Base-by-base conservation (phyloP, 2,113 vertebrate species). In the Micronycteris hirsuta region DNA sequence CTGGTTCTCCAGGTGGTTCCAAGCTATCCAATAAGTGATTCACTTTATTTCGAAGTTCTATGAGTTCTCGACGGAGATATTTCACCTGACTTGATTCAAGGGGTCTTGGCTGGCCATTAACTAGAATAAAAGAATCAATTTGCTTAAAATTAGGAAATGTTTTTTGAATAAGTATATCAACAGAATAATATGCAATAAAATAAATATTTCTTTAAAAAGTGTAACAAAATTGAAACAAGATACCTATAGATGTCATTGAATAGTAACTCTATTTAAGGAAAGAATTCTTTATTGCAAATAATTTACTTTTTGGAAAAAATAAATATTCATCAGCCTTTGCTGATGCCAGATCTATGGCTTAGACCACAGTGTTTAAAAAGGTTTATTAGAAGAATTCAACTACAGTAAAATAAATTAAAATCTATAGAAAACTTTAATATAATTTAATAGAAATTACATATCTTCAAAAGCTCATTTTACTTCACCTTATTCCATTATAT, bases 1-100 rank as follows among this genome's bases (percentile, higher is more conserved):
- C 99, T n/a, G 99, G 99, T 82, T 99, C 99, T 95, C 98, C 98
- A 67, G 99, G 99, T 22, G 99, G 99, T 84, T 99, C 99, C 98
- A 99, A 98, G 97, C 99, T 99, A 97, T 99, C 99, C 98, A 99
- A 98, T 85, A 99, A 98, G 86, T 98, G 99, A 98, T 99, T 99
- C 91, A 99, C 99, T 99, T 99, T 99, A 98, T 99, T 99, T 97
- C 99, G 98, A 98, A 99, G 99, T 98, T 99, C 99, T 98, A 99
- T 99, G 96, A 99, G 98, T 98, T 99, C 99, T 97, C 99, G 99
- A 92, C 99, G 99, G 93, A 99, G 98, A 92, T 99, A 99, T 97
- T 99, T 99, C 97, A 99, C 99, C 97, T 99, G 99, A 98, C 99
- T 99, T 49, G 99, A 99, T 98, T 99, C 99, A 98, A 99, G 98